These are phyloP conservation scores for Pholis gunnellus DNA, from an alignment of 2,113 vertebrate species.

Conservation along the genomic window DNA sequence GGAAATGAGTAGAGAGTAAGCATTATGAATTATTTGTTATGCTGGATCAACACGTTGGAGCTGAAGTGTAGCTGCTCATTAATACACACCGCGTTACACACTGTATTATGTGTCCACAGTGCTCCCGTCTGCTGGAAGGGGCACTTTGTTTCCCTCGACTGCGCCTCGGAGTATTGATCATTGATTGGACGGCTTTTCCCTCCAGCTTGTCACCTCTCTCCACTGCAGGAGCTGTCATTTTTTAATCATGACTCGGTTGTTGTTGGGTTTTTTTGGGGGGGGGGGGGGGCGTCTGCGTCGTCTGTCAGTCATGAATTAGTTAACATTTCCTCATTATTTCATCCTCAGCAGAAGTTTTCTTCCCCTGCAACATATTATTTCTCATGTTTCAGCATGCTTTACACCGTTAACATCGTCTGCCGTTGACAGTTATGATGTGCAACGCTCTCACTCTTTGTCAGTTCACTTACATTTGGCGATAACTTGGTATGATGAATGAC, in stretches of 20 bases:
- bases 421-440: neutral
- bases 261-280: neutral
- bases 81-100: conserved; percentile 32
- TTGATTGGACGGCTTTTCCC: conserved; percentile 18
- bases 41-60: conserved; percentile 22
- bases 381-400: neutral
- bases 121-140: conserved; percentile 19
- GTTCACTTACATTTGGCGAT: neutral
- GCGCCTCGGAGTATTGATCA: conserved; percentile 47
- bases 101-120: conserved; percentile 14
- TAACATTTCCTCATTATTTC: conserved; percentile 20
- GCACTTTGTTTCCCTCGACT: conserved; percentile 31
- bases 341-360: conserved; percentile 9
- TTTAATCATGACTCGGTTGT: conserved; percentile 22
- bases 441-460: neutral
- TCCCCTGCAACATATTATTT: conserved; percentile 16
- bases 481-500: neutral
- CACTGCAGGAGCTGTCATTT: conserved; percentile 30
- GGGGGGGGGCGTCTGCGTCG: neutral
- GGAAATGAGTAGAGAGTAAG: conserved; percentile 5
- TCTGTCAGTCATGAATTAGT: conserved; percentile 32
- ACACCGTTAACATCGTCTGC: neutral
- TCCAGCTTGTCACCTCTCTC: conserved; percentile 26
- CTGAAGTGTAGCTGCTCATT: conserved; percentile 23
- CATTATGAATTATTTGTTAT: conserved; percentile 40